A percentile compares a stretch with the other conserved stretches of the same genome.
Evolutionary conservation across 2,888 invertebrate genomes (phyloP).

Genomic region (Sinotaia quadrata): DNA sequence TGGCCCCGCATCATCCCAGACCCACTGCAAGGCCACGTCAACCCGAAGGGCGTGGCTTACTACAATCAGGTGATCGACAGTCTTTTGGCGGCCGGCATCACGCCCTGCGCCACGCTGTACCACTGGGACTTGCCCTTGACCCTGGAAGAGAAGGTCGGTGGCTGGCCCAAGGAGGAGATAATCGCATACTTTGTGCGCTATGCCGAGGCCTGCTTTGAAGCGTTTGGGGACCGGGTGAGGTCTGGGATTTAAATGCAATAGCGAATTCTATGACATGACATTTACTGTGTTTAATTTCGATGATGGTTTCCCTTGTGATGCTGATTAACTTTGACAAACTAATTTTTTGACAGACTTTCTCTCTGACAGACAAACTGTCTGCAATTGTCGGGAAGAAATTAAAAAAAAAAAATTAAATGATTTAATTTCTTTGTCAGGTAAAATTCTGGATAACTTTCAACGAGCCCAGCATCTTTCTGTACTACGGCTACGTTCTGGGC

Average conservation of each 20-base stretch:
- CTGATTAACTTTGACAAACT: no score
- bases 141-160: conserved; percentile 68
- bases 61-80: conserved; percentile 84
- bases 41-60: conserved; percentile 81
- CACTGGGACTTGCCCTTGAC: conserved; percentile 67
- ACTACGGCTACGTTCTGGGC: conserved; percentile 52
- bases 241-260: no score
- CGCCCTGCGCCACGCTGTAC: conserved; percentile 77
- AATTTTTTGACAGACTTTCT: no score
- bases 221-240: conserved; percentile 68
- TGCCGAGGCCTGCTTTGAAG: conserved; percentile 66
- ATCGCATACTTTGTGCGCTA: conserved; percentile 69
- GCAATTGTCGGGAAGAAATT: no score
- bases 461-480: conserved; percentile 76
- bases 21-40: conserved; percentile 74
- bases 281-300: no score
- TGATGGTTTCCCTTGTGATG: no score
- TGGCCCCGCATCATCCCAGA: conserved; percentile 83
- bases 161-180: conserved; percentile 65
- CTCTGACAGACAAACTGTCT: no score
- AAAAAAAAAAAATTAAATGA: no score
- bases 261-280: no score
- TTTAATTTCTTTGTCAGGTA: conserved; percentile 51
- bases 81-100: conserved; percentile 77
- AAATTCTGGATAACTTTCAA: conserved; percentile 84